Base-by-base conservation (phyloP, 2,113 vertebrate species). In the Perccottus glenii region DNA sequence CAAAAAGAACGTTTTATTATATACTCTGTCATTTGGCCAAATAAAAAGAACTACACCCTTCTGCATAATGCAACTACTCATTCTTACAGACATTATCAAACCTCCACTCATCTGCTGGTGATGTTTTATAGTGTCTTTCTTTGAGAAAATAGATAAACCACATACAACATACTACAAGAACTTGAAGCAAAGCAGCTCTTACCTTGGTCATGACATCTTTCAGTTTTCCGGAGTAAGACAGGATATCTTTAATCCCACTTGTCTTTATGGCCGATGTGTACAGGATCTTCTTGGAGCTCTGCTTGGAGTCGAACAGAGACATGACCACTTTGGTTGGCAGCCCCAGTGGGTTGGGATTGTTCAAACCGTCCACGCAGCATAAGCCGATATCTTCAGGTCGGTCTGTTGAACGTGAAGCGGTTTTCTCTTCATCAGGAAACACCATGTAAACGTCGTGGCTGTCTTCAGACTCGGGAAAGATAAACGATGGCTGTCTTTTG, bases 401-500 rank as follows among this genome's bases (percentile, higher is more conserved):
- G 80, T 92, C 84, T 99, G 98, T 15, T 91, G 92, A 65, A 94
- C 68, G 43, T 96, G 97, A 35, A 97, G 73, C 0, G 96, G 90
- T 82, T 94, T 98, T 73, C 94, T 94, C 87, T 95, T 96, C 85
- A 94, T 90, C 15, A 99, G 85, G 35, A 94, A 99, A 93, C 98
- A 99, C 98, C 98, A 99, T 0, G 97, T 98, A 61, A 96, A 97
- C 40, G 92, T 96, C 0, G 98, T 99, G 8, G 95, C 82, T 0
- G 97, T 99, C 86, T 98, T 99, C 74, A 99, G 91, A 83, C 96
- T 98, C 45, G 96, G 95, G 72, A 98, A 98, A 2, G 95, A 93
- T 42, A 93, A 70, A 1, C 91, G 94, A 45, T 95, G 95, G 1
- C 89, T 77, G 64, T 97, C 95, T 43, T 91, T 91, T 0, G 86